Conservation (phyloP, 37 sponge, comb jelly and placozoan genomes). For the Halichondria panicea region DNA sequence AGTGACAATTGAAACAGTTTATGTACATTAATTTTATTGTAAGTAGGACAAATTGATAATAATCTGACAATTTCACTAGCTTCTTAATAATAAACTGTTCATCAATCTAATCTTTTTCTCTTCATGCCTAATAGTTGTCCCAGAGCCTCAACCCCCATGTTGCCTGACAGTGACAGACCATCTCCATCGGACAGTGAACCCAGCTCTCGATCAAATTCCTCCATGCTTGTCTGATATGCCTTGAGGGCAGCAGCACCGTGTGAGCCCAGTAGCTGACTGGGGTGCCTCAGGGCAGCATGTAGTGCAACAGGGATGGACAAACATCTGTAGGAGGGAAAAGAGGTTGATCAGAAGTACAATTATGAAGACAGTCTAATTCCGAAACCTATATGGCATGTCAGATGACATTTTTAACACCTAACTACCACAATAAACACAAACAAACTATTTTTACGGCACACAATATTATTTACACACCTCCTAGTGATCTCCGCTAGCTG, state of each 20-base stretch:
- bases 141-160: not conserved
- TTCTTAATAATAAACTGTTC: not conserved
- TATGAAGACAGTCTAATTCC: not conserved
- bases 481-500: conserved; percentile 1
- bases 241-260: conserved; percentile 4
- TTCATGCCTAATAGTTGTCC: conserved; percentile 1
- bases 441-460: too few relatives aligned
- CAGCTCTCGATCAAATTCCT: not conserved
- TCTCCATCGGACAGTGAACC: not conserved
- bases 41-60: too few relatives aligned
- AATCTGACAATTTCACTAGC: too few relatives aligned
- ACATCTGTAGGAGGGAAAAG: conserved; percentile 29
- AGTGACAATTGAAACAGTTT: too few relatives aligned
- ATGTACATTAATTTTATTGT: too few relatives aligned
- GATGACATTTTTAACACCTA: not conserved
- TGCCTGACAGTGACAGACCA: too few relatives aligned
- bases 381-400: not conserved
- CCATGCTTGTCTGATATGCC: conserved; percentile 3
- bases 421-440: too few relatives aligned
- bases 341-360: not conserved
- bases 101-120: not conserved
- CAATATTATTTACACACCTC: conserved; percentile 11
- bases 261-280: conserved; percentile 14
- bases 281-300: conserved; percentile 51
- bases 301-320: conserved; percentile 69